Evolutionary conservation across 2,797 vertebrate species (phyloP).

Genomic region (Schizopygopsis pylzovi): DNA sequence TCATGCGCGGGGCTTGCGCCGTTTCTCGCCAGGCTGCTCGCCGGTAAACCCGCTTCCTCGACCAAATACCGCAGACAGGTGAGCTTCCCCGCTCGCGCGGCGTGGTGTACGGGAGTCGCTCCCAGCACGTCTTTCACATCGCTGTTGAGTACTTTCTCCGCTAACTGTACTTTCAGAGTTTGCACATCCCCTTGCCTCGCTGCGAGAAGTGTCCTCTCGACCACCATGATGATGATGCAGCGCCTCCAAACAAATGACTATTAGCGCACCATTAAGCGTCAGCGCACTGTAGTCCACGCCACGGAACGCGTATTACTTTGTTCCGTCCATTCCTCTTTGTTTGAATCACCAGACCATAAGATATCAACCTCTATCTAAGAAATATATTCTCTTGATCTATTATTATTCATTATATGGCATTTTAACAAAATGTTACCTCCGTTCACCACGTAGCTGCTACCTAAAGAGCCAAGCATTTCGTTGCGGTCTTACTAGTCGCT

Average conservation of each 20-base stretch:
- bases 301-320: not conserved
- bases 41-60: constrained; percentile 84
- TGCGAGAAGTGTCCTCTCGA: constrained; percentile 84
- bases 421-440: not conserved
- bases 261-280: constrained; percentile 63
- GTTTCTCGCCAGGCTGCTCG: constrained; percentile 83
- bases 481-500: constrained; percentile 25
- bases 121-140: constrained; percentile 84
- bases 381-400: not conserved
- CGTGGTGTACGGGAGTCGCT: constrained; percentile 89
- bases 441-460: not conserved
- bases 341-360: not conserved
- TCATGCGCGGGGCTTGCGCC: constrained; percentile 93
- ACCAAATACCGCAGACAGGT: constrained; percentile 88
- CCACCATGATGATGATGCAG: constrained; percentile 77
- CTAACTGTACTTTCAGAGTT: constrained; percentile 78
- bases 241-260: constrained; percentile 41
- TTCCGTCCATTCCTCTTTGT: not conserved
- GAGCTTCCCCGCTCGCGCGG: constrained; percentile 89
- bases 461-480: not conserved
- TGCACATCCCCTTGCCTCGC: constrained; percentile 89
- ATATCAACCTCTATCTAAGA: not conserved
- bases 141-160: constrained; percentile 73
- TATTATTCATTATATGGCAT: not conserved
- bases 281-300: not conserved